Base-by-base conservation (phyloP, 2,888 invertebrate species). In the Trileptium ribeirensis region DNA sequence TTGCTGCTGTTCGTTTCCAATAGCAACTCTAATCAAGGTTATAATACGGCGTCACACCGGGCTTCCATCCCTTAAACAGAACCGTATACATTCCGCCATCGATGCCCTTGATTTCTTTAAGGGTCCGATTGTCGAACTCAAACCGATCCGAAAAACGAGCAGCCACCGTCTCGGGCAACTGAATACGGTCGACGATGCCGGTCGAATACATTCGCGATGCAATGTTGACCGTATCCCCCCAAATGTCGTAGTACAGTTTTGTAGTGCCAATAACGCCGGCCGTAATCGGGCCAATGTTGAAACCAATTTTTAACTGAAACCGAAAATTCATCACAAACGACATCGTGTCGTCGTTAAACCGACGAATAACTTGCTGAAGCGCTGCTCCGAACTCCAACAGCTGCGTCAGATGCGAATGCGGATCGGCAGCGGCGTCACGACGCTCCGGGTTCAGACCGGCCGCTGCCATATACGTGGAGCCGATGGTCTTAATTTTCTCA, bases 191-290 rank as follows among this genome's bases (percentile, higher is more conserved):
- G 1, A 93, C 92, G 15, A 96, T 93, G 0, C 97, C 97, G 0
- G 97, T 97, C 0, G 95, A 95, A 89, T 98, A 97, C 98, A 98
- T 98, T 80, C 97, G 91, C 3, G 95, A 95, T 0, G 97, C 95
- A 82, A 97, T 96, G 89, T 98, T 98, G 67, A 98, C 97, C 0
- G 97, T 95, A 89, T 98, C 97, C 0, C 97, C 97, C 97, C 97
- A 98, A 86, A 97, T 97, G 89, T 97, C 97, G 87, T 97, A 98
- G 89, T 95, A 95, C 82, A 98, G 90, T 88, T 97, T 98, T 0
- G 94, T 94, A 3, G 96, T 96, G 0, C 97, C 97, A 80, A 98
- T 97, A 0, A 98, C 92, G 0, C 97, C 97, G 0, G 97, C 96
- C 0, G 97, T 97, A 0, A 98, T 96, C 85, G 97, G 96, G 0